phyloP scores from a whole-genome alignment of 2,888 invertebrate species.

The Hypercompe scribonia region DNA sequence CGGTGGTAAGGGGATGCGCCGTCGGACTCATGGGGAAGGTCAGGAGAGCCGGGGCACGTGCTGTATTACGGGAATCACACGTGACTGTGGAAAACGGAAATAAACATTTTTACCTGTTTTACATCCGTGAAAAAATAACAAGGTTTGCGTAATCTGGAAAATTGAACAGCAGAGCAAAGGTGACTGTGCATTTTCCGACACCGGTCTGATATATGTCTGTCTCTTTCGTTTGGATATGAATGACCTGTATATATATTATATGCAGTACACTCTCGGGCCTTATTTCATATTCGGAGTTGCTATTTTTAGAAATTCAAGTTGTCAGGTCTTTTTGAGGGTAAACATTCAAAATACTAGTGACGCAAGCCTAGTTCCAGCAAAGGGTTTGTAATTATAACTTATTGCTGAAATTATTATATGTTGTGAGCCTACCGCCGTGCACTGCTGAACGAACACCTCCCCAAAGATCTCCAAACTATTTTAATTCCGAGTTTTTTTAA shows the following conservation, averaged over 20 bases:
- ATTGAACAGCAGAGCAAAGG: neutral
- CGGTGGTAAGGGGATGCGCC: conserved; percentile 64
- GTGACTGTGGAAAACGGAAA: conserved; percentile 32
- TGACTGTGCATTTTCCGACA: conserved; percentile 15
- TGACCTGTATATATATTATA: neutral
- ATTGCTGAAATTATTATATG: too few species aligned
- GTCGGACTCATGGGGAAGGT: conserved; percentile 69
- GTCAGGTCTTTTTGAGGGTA: neutral
- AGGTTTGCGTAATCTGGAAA: conserved; percentile 9
- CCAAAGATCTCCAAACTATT: too few species aligned
- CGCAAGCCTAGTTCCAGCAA: neutral
- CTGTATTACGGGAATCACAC: conserved; percentile 32
- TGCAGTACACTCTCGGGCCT: neutral
- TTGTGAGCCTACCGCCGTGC: too few species aligned
- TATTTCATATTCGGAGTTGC: neutral
- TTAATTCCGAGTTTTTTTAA: too few species aligned
- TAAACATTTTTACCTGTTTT: conserved; percentile 8
- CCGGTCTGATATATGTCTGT: neutral
- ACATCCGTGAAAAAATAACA: neutral
- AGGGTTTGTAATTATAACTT: neutral
- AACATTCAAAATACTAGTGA: neutral
- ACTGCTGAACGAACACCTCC: too few species aligned
- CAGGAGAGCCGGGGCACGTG: conserved; percentile 59
- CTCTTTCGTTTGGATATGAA: conserved; percentile 8
- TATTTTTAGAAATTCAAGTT: neutral